phyloP scores from a whole-genome alignment of 2,888 invertebrate genomes.

The Folsomia candida region DNA sequence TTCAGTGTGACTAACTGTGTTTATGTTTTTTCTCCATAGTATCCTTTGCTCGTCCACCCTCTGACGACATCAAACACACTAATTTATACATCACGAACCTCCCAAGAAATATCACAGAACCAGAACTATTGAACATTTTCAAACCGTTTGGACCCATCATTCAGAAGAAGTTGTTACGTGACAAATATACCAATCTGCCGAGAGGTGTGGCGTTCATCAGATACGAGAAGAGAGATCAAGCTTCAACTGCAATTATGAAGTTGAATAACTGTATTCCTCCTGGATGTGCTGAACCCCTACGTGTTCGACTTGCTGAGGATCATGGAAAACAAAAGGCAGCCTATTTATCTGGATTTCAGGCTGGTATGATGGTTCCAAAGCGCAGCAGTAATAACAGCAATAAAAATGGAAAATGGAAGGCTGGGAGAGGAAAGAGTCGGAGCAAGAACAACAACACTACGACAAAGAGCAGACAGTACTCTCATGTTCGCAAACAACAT shows the following conservation, averaged over 20 bases:
- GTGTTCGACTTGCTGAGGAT: conserved; percentile 82
- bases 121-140: conserved; percentile 79
- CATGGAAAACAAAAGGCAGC: conserved; percentile 79
- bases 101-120: conserved; percentile 64
- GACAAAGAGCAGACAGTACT: not conserved
- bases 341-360: conserved; percentile 69
- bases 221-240: conserved; percentile 82
- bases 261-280: conserved; percentile 76
- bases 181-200: conserved; percentile 82
- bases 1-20: no score
- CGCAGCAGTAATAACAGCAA: not conserved
- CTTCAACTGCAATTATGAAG: conserved; percentile 81
- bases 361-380: conserved; percentile 55
- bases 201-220: conserved; percentile 77
- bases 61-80: conserved; percentile 88
- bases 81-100: conserved; percentile 91
- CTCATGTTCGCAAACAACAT: not conserved
- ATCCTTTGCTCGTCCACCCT: conserved; percentile 87
- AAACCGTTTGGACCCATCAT: conserved; percentile 85
- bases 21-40: no score
- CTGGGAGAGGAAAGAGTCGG: not conserved
- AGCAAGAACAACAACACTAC: not conserved
- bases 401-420: not conserved
- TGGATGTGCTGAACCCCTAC: conserved; percentile 77
- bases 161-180: conserved; percentile 84